These are phyloP conservation scores for Gymnoscelis rufifasciata DNA, from an alignment of 2,888 invertebrate genomes.

Conservation along the genomic window DNA sequence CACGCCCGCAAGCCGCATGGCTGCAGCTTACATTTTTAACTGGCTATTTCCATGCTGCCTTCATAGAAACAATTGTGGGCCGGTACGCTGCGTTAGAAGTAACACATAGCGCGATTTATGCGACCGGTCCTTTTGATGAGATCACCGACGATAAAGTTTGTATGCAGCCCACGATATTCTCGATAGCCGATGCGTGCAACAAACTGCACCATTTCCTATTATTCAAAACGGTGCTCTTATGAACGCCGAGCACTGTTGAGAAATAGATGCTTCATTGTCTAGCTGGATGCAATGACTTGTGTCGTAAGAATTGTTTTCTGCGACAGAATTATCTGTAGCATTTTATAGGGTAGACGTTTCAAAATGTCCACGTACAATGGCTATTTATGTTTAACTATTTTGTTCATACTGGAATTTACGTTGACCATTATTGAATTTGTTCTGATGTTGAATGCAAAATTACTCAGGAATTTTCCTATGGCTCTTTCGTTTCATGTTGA, in stretches of 20 bases:
- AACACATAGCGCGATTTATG: slow-evolving; percentile 76
- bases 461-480: background rate
- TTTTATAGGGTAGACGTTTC: slow-evolving; percentile 23
- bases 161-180: slow-evolving; percentile 71
- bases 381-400: background rate
- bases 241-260: slow-evolving; percentile 45
- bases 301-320: slow-evolving; percentile 36
- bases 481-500: background rate
- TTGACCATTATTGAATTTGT: no score
- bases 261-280: slow-evolving; percentile 71
- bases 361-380: slow-evolving; percentile 2
- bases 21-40: slow-evolving; percentile 48
- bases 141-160: slow-evolving; percentile 71
- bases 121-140: slow-evolving; percentile 78
- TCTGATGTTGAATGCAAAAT: no score
- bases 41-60: slow-evolving; percentile 74
- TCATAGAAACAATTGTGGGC: slow-evolving; percentile 79
- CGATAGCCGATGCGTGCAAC: slow-evolving; percentile 66
- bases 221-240: slow-evolving; percentile 57
- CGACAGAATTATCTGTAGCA: slow-evolving; percentile 19
- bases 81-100: slow-evolving; percentile 76
- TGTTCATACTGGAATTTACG: background rate
- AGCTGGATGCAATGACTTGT: slow-evolving; percentile 44
- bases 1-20: slow-evolving; percentile 34
- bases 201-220: slow-evolving; percentile 75